These are phyloP conservation scores for Diachasma alloeum DNA, from an alignment of 1,140 invertebrate genomes.

Conservation along the genomic window DNA sequence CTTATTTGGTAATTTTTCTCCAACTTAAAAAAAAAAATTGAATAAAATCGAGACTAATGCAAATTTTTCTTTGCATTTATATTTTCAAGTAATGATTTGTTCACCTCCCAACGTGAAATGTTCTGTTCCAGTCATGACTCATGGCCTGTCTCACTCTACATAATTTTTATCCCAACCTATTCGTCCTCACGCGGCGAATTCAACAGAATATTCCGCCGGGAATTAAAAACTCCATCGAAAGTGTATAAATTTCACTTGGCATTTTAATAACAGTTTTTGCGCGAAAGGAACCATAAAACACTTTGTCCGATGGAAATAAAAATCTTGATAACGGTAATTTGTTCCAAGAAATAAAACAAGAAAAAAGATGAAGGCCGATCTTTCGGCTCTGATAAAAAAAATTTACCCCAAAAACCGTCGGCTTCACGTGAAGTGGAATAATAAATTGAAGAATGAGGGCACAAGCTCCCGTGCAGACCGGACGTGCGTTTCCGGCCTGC, in stretches of 20 bases:
- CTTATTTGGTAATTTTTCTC: too few species aligned
- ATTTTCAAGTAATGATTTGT: too few species aligned
- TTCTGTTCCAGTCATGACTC: too few species aligned
- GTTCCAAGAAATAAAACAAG: background rate
- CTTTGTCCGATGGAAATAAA: background rate
- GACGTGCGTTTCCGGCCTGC: slow-evolving; percentile 48
- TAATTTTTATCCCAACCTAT: too few species aligned
- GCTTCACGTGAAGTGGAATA: background rate
- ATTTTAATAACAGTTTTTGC: background rate
- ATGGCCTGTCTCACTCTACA: too few species aligned
- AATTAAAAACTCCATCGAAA: background rate
- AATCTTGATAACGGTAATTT: background rate
- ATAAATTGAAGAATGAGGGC: background rate
- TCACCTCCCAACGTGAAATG: too few species aligned
- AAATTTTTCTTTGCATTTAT: too few species aligned
- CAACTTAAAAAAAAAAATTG: too few species aligned
- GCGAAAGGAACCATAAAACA: background rate
- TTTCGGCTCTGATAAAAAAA: background rate
- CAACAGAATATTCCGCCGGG: background rate
- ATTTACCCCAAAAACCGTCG: background rate
- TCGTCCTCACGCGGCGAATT: too few species aligned
- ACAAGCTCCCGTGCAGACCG: slow-evolving; percentile 13
- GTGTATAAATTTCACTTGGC: background rate
- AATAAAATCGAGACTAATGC: too few species aligned
- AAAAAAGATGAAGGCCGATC: background rate